Percentiles rank a stretch among this genome's conserved stretches.
Evolutionary conservation across 2,888 invertebrate genomes (phyloP).

Genomic region (Psococerastis gibbosa): DNA sequence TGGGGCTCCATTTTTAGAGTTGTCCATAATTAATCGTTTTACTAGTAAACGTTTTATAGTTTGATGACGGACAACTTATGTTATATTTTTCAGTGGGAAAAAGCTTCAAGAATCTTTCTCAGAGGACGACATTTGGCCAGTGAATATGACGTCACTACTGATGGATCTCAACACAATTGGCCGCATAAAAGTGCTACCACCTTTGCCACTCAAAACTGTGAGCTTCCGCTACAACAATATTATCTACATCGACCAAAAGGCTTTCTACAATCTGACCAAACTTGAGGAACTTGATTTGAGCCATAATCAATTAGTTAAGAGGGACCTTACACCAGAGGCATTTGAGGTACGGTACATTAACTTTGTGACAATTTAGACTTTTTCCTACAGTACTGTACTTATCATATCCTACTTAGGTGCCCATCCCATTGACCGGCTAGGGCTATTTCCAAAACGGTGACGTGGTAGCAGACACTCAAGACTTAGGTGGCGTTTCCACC

Average conservation of each 20-base stretch:
- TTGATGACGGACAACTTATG: no score
- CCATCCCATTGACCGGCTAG: no score
- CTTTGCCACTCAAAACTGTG: constrained; percentile 31
- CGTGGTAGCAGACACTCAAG: no score
- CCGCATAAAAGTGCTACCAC: constrained; percentile 34
- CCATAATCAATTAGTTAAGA: constrained; percentile 41
- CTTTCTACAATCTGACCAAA: constrained; percentile 41
- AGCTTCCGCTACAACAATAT: constrained; percentile 45
- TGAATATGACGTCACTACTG: background rate
- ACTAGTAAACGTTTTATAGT: no score
- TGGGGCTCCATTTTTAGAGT: no score
- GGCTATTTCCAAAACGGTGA: no score
- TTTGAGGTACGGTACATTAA: constrained; percentile 38
- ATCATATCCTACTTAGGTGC: no score
- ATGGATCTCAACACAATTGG: constrained; percentile 30
- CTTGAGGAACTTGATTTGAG: constrained; percentile 48
- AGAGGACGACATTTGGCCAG: background rate
- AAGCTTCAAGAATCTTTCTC: background rate
- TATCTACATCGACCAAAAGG: constrained; percentile 35
- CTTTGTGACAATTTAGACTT: no score
- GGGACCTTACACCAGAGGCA: constrained; percentile 37
- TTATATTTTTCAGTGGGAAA: no score
- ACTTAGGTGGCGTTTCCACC: no score
- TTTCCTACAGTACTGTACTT: no score
- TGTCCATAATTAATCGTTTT: no score